Evolutionary conservation across 2,888 invertebrate species (phyloP), one percentile per base, ranked within the genome.

Genomic region (Eupithecia exiguata): DNA sequence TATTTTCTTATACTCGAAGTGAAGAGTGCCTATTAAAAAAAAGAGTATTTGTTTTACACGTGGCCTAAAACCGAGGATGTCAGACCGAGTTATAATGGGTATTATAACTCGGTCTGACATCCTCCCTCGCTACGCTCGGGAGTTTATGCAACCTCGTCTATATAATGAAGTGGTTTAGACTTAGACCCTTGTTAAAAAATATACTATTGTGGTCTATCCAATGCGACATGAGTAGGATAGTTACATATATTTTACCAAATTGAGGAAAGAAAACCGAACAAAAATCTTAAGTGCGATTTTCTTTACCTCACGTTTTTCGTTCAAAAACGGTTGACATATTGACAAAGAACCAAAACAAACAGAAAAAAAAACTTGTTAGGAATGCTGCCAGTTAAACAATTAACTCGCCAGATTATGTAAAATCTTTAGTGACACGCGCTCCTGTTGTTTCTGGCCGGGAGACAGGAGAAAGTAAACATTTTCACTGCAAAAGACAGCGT

Each of bases 301-400:
- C 25, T 12, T 21, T 7, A 9, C 4, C 36, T 21, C 12, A 36
- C 36, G n/a, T 36, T 65, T 46, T 38, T 65, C 63, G 63, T 65
- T 65, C 38, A 36, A 65, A 21, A 65, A 38, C 38, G 18, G 10
- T 65, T 38, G 63, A 65, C 63, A 38, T n/a, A 25, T 38, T 65
- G 38, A 65, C 35, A 38, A 65, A 36, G 18, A n/a, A 65, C 38
- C 36, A 65, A 65, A 65, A 65, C 63, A 65, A 65, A 65, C 63
- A 65, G 10, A 35, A 5, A n/a, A 35, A n/a, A 63, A 35, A 63
- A 18, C 63, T 63, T 36, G 63, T 18, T 62, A 36, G 63, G 10
- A n/a, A 38, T 65, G 63, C 12, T 65, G 36, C 63, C n/a, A 65
- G 36, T 5, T 9, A 5, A 10, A 21, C n/a, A 21, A 10, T 65